Conservation (phyloP, 23 tunicate genomes). For the Trididemnum nubilum region DNA sequence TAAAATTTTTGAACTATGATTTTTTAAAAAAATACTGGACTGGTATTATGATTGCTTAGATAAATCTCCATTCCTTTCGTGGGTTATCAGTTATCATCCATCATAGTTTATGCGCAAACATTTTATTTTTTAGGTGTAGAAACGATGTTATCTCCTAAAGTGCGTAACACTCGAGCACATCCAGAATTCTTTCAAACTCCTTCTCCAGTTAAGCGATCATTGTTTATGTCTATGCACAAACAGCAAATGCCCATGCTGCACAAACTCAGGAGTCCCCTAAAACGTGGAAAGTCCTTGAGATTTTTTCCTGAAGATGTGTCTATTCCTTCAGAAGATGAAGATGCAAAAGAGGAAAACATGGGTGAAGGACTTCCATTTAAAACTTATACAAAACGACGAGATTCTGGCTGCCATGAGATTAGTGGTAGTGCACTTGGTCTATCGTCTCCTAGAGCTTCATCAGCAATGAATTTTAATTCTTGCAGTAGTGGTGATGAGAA, state of each 20-base stretch:
- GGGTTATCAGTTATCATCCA: no score
- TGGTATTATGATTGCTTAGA: no score
- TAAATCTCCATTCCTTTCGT: no score
- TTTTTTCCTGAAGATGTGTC: background rate
- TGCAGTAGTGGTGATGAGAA: slow-evolving; percentile 91
- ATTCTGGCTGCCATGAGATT: slow-evolving; percentile 49
- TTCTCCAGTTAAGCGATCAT: slow-evolving; percentile 49
- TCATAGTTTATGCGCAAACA: no score
- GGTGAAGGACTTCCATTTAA: slow-evolving; percentile 54
- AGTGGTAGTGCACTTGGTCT: slow-evolving; percentile 47
- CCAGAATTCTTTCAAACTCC: slow-evolving; percentile 32
- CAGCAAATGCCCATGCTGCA: background rate
- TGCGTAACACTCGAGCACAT: background rate
- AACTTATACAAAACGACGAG: slow-evolving; percentile 58
- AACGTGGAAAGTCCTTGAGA: background rate
- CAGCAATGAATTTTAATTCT: slow-evolving; percentile 47
- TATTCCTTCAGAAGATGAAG: slow-evolving; percentile 15
- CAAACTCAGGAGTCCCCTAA: background rate
- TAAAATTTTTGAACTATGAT: no score
- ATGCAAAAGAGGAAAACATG: background rate
- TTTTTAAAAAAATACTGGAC: no score
- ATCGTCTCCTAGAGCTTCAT: slow-evolving; percentile 28
- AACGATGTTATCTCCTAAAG: slow-evolving; percentile 11
- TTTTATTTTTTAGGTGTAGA: slow-evolving; percentile 17
- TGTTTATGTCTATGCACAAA: slow-evolving; percentile 34